Conservation (phyloP, 2,113 vertebrate species). For the Conger conger region DNA sequence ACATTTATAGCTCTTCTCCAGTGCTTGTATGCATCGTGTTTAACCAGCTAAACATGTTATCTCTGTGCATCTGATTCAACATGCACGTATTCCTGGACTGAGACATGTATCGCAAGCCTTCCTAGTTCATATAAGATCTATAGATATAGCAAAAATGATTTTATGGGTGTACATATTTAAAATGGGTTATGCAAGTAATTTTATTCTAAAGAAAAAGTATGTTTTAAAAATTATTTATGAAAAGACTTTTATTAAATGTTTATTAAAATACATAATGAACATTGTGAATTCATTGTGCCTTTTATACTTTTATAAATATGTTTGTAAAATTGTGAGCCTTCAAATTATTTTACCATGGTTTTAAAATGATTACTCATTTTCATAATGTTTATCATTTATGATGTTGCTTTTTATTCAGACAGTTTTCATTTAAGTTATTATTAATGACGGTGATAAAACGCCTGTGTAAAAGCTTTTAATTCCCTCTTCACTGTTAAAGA, state of each 20-base stretch:
- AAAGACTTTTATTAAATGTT: conserved; percentile 32
- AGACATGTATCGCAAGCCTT: background rate
- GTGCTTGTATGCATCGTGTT: background rate
- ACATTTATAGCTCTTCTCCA: conserved; percentile 43
- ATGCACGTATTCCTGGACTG: conserved; percentile 7
- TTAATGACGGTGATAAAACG: background rate
- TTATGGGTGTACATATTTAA: conserved; percentile 32
- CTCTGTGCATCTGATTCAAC: conserved; percentile 12
- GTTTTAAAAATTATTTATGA: conserved; percentile 38
- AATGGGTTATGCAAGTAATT: conserved; percentile 9
- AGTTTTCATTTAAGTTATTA: background rate
- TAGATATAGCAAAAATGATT: background rate
- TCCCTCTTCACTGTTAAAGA: background rate
- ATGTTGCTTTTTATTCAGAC: background rate
- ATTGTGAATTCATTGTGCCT: background rate
- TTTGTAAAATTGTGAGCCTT: background rate
- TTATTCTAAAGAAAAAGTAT: conserved; percentile 16
- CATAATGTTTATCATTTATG: background rate
- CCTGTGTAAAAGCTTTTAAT: background rate
- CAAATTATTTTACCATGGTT: background rate
- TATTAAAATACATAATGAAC: conserved; percentile 36
- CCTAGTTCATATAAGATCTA: background rate
- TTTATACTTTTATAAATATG: background rate
- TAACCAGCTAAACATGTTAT: background rate
- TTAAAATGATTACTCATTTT: background rate